Conservation (phyloP, 2,797 vertebrate species). For the Microctenopoma stevenorrisi region DNA sequence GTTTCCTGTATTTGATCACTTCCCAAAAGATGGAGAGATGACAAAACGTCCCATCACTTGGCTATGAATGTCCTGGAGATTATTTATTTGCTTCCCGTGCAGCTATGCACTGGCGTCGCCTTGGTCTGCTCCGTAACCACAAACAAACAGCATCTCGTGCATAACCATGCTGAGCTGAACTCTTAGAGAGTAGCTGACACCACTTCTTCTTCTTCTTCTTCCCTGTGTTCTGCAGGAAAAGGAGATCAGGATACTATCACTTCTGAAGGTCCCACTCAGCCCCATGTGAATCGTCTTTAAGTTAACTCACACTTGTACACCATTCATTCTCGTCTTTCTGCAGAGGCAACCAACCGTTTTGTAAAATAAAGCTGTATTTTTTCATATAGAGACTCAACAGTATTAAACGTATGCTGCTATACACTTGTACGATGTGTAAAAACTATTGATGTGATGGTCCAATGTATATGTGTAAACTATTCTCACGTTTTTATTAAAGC, state of each 20-base stretch:
- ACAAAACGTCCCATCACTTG: too few species aligned
- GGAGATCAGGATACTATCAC: constrained; percentile 89
- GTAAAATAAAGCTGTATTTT: constrained; percentile 95
- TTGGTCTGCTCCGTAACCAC: too few species aligned
- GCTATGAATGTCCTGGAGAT: too few species aligned
- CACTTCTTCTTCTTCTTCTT: constrained; percentile 33
- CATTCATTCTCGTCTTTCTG: constrained; percentile 70
- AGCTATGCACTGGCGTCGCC: too few species aligned
- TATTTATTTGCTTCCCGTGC: too few species aligned
- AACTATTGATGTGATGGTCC: constrained; percentile 84
- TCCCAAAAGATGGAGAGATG: too few species aligned
- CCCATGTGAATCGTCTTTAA: constrained; percentile 66
- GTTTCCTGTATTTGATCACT: too few species aligned
- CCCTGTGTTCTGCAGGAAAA: constrained; percentile 85
- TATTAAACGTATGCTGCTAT: constrained; percentile 89
- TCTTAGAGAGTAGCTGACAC: too few species aligned
- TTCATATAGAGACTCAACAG: constrained; percentile 90
- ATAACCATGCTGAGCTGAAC: too few species aligned
- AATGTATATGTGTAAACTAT: constrained; percentile 89
- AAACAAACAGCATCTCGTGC: too few species aligned
- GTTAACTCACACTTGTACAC: constrained; percentile 70
- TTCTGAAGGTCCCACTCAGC: constrained; percentile 80
- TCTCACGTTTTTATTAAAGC: constrained; percentile 88
- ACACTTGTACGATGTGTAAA: constrained; percentile 87
- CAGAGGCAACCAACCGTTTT: constrained; percentile 84